A percentile compares a stretch with the other conserved stretches of the same genome.
These are phyloP conservation scores for Vireo altiloquus DNA, from an alignment of 2,113 vertebrate species.

Conservation along the genomic window DNA sequence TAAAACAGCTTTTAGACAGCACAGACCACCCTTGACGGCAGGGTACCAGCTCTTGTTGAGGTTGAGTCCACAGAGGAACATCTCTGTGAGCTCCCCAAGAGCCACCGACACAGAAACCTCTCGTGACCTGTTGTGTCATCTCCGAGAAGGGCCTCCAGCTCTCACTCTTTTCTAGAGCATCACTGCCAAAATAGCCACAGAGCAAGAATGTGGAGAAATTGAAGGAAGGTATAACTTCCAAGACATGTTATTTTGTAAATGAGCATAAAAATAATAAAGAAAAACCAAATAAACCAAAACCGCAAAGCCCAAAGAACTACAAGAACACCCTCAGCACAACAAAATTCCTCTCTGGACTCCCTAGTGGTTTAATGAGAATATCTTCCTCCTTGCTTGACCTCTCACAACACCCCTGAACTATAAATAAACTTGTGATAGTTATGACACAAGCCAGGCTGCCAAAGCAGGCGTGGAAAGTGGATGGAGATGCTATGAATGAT, in stretches of 20 bases:
- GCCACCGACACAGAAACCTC: background rate
- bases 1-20: background rate
- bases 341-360: background rate
- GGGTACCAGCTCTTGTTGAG: background rate
- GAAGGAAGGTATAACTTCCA: background rate
- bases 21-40: background rate
- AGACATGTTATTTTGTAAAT: background rate
- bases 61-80: background rate
- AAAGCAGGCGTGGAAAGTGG: background rate
- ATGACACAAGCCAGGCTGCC: background rate
- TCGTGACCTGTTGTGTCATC: rapidly evolving
- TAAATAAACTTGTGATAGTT: constrained; percentile 30
- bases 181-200: background rate
- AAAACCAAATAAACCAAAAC: background rate
- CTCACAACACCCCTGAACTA: background rate
- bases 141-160: background rate
- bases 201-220: background rate
- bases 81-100: background rate
- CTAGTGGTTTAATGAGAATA: background rate
- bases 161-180: background rate
- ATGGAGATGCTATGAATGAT: constrained; percentile 26
- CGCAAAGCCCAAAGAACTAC: background rate
- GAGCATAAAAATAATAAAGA: background rate
- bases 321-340: background rate
- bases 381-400: constrained; percentile 22